Evolutionary conservation across 2,797 vertebrate genomes (phyloP).

Genomic region (Onychomys torridus): DNA sequence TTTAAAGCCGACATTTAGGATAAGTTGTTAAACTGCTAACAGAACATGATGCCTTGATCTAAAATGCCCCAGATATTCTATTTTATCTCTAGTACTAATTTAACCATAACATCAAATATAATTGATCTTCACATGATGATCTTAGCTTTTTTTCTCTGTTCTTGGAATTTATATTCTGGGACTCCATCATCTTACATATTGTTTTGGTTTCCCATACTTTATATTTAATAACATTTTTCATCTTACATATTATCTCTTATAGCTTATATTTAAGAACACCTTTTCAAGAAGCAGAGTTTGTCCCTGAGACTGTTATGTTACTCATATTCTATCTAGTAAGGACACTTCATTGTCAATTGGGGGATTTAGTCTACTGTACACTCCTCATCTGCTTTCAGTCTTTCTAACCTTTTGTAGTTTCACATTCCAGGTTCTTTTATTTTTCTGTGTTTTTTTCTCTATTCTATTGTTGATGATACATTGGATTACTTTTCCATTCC

Average conservation of each 20-base stretch:
- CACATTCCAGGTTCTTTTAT: not conserved
- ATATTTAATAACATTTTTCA: not conserved
- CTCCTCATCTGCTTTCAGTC: not conserved
- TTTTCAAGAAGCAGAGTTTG: not conserved
- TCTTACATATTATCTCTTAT: not conserved
- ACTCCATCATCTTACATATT: not conserved
- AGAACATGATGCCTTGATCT: not conserved
- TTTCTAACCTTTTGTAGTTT: not conserved
- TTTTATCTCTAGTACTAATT: not conserved
- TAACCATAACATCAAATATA: not conserved
- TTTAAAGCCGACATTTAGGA: not conserved
- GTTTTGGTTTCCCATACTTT: not conserved
- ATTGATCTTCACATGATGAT: not conserved
- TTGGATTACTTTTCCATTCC: not conserved
- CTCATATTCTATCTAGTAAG: not conserved
- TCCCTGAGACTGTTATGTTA: not conserved
- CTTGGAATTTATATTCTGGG: not conserved
- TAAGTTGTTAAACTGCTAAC: not conserved
- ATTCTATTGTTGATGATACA: not conserved
- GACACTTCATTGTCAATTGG: not conserved
- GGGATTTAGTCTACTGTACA: not conserved
- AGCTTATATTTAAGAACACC: not conserved
- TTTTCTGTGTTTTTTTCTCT: constrained; percentile 10
- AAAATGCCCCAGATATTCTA: not conserved
- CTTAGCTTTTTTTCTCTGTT: not conserved